Base-by-base conservation (phyloP, 1,140 invertebrate species). In the Luehdorfia chinensis region DNA sequence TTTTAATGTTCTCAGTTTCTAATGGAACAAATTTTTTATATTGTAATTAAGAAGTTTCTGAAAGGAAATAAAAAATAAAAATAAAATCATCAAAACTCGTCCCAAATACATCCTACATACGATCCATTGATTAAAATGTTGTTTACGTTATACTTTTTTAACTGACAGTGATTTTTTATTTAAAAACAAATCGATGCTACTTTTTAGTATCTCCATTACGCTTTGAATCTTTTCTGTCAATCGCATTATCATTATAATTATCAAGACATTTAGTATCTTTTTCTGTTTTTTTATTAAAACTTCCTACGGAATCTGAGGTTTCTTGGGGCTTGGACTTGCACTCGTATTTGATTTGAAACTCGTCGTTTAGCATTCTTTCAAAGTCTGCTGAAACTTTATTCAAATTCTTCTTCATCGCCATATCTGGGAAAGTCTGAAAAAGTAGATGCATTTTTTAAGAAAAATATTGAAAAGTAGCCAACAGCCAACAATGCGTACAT, bases 301-400 rank as follows among this genome's bases (percentile, higher is more conserved):
- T 41, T 9, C 64, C 61, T 36, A 53, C 55, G 32, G 44, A 25
- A 4, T 71, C 48, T 2, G 43, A 37, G n/a, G 50, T 52, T 4
- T 71, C 64, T n/a, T 59, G 55, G 12, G 60, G 15, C 50, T 80
- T 78, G 6, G 21, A 33, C 62, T 76, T 78, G 1, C 47, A 34
- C n/a, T 81, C 75, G 28, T 54, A 57, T 66, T 79, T 84, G 36
- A 58, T 70, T 18, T 66, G 71, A 66, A 85, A 79, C 52, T 84
- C 84, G 46, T 87, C 75, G 21, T 54, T 70, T 21, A 87, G 56
- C 44, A 78, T 58, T 51, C 75, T 86, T 55, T 87, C 84, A 49
- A 87, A 87, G 16, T 86, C 81, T 19, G 64, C 39, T 13, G 81
- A 77, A 14, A 83, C 59, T 74, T 84, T 86, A 46, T 71, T 75